phyloP scores from a whole-genome alignment of 2,797 vertebrate genomes.

The Saxicola maurus region DNA sequence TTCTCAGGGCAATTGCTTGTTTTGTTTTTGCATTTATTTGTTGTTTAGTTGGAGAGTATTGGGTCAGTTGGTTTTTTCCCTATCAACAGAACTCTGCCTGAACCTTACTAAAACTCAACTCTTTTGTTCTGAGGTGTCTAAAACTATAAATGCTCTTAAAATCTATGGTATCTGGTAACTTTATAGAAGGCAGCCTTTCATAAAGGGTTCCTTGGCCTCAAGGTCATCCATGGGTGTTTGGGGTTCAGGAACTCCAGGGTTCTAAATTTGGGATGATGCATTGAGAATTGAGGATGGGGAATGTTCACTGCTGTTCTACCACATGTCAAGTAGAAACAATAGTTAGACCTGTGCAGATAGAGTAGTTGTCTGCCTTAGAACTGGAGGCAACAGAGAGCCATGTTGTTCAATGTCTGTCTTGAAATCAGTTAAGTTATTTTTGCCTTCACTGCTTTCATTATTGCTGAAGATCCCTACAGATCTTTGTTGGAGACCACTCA shows the following conservation, averaged over 20 bases:
- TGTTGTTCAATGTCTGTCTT: neutral
- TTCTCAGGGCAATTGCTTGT: neutral
- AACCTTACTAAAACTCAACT: neutral
- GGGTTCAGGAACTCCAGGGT: neutral
- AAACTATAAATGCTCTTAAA: neutral
- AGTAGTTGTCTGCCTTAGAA: neutral
- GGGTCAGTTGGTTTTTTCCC: neutral
- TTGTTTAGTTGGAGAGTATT: neutral
- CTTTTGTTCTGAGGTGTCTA: neutral
- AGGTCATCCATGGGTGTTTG: neutral
- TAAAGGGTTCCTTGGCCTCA: neutral
- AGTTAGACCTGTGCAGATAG: neutral
- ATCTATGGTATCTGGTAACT: neutral
- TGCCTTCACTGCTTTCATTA: neutral
- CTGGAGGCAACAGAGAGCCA: neutral
- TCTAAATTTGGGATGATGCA: neutral
- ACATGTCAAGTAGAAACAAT: neutral
- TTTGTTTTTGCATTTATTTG: neutral
- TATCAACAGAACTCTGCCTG: neutral
- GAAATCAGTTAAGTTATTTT: neutral
- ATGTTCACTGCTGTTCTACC: neutral
- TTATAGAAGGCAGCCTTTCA: neutral
- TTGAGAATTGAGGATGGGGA: neutral
- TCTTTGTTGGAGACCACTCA: neutral
- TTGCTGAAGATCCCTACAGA: neutral